A percentile compares a stretch with the other conserved stretches of the same genome.
Evolutionary conservation across 2,797 vertebrate genomes (phyloP).

Genomic region (Ara ararauna): DNA sequence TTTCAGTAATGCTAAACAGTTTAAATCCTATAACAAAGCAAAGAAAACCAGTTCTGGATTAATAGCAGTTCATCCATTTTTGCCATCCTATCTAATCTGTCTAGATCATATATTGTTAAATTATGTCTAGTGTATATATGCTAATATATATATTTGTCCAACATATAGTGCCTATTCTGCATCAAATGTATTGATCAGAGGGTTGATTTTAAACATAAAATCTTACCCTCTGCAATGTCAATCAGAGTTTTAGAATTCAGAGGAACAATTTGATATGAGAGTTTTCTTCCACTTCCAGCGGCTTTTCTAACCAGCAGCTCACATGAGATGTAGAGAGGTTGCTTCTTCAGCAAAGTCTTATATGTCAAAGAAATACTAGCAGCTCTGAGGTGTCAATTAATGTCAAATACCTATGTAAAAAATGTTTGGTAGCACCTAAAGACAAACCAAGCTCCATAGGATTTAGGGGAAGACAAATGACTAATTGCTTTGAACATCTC

Average conservation of each 20-base stretch:
- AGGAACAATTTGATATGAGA: neutral
- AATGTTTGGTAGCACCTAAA: neutral
- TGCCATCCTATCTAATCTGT: neutral
- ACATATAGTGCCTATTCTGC: neutral
- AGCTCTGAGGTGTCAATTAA: neutral
- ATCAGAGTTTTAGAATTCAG: neutral
- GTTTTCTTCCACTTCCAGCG: neutral
- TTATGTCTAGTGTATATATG: neutral
- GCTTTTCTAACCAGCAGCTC: neutral
- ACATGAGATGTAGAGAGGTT: neutral
- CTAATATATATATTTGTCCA: neutral
- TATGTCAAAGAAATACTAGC: neutral
- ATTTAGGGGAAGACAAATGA: neutral
- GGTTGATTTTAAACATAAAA: neutral
- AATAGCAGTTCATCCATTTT: neutral
- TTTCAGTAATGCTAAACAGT: neutral
- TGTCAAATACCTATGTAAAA: neutral
- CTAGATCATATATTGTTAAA: neutral
- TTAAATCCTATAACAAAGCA: neutral
- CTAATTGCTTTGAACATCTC: neutral
- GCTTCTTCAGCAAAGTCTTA: neutral
- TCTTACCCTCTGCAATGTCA: neutral
- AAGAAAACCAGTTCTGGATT: neutral
- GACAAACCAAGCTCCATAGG: neutral
- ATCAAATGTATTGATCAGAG: neutral